These are phyloP conservation scores for Zosterops borbonicus DNA, from an alignment of 2,113 vertebrate species.

Conservation along the genomic window DNA sequence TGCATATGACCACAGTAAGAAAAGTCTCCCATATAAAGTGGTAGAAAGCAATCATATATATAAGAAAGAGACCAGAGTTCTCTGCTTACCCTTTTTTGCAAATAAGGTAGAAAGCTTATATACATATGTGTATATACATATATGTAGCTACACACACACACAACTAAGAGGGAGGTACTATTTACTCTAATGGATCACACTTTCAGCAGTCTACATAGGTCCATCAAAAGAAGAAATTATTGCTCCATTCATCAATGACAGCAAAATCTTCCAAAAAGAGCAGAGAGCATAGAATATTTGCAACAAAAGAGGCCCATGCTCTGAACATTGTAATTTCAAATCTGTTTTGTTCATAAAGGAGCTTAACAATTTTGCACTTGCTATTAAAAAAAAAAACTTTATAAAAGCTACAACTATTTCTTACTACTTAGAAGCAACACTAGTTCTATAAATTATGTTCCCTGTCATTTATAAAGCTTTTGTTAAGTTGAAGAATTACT, in stretches of 20 bases:
- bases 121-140: too few species aligned
- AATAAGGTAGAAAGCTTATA: not conserved
- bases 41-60: not conserved
- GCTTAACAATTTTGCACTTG: not conserved
- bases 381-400: not conserved
- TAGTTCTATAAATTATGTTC: not conserved
- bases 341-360: not conserved
- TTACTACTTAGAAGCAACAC: not conserved
- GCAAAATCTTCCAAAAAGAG: not conserved
- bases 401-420: not conserved
- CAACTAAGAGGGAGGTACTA: not conserved
- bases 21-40: not conserved
- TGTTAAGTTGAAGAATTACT: not conserved
- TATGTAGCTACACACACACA: fast-evolving
- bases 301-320: not conserved
- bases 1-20: not conserved
- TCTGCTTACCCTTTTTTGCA: not conserved
- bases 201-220: not conserved
- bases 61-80: not conserved
- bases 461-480: not conserved
- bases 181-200: not conserved
- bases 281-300: not conserved
- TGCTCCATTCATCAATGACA: not conserved
- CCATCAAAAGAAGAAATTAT: not conserved
- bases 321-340: not conserved